phyloP scores from a whole-genome alignment of 2,888 invertebrate species.

The Gandaritis pyraliata region DNA sequence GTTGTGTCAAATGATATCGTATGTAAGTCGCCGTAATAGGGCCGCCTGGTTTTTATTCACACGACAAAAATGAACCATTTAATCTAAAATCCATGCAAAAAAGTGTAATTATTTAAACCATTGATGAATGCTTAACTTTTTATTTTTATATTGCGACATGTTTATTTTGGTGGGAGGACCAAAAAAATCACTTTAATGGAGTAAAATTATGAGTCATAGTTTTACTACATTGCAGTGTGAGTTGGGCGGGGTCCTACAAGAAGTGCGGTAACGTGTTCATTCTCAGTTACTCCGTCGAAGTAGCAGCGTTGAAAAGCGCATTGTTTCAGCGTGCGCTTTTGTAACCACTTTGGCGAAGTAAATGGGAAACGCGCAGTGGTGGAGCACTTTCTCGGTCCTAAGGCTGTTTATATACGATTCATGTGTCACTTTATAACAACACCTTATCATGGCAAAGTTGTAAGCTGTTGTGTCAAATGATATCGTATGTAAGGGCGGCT shows the following conservation, averaged over 20 bases:
- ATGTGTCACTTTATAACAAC: background rate
- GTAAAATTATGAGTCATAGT: background rate
- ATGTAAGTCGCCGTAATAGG: too few relatives aligned
- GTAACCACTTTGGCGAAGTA: background rate
- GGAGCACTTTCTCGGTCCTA: background rate
- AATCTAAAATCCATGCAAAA: too few relatives aligned
- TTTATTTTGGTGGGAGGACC: background rate
- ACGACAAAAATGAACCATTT: too few relatives aligned
- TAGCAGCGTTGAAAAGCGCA: background rate
- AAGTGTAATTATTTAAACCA: too few relatives aligned
- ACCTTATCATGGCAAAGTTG: too few relatives aligned
- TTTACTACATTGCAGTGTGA: background rate
- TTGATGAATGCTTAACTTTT: too few relatives aligned
- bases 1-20: too few relatives aligned
- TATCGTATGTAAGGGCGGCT: too few relatives aligned
- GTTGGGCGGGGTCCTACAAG: constrained; percentile 14
- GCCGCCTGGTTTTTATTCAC: too few relatives aligned
- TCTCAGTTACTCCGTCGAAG: background rate
- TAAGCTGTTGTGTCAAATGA: too few relatives aligned
- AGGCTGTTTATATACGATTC: background rate
- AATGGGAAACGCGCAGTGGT: background rate
- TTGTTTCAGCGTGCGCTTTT: background rate
- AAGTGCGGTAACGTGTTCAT: constrained; percentile 7
- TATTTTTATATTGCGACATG: background rate
- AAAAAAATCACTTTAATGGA: background rate